Conservation (phyloP, 1,140 invertebrate species). For the Euwallacea similis region DNA sequence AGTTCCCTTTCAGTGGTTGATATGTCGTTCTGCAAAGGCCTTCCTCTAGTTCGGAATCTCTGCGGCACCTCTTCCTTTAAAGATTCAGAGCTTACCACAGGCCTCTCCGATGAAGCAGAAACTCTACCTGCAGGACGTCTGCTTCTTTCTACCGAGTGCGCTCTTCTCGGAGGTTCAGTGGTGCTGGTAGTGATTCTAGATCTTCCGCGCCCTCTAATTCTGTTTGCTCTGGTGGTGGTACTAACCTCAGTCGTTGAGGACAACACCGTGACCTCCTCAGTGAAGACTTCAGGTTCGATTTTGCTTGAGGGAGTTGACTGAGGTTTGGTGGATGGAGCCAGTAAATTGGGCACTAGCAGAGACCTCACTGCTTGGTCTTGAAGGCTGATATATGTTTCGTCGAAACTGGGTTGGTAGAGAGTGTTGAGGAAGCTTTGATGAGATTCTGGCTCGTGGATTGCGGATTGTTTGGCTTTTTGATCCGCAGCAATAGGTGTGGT, state of each 20-base stretch:
- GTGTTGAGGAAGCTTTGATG: slow-evolving; percentile 12
- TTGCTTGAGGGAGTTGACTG: not conserved
- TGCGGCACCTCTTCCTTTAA: slow-evolving; percentile 43
- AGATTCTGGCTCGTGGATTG: not conserved
- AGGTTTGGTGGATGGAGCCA: slow-evolving; percentile 38
- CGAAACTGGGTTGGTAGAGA: slow-evolving; percentile 27
- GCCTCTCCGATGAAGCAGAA: slow-evolving; percentile 50
- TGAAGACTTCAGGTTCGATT: not conserved
- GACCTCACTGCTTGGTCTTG: slow-evolving; percentile 55
- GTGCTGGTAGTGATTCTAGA: slow-evolving; percentile 37
- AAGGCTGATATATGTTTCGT: slow-evolving; percentile 52
- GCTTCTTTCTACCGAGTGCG: slow-evolving; percentile 19
- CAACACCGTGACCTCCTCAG: slow-evolving; percentile 35
- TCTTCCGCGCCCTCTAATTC: slow-evolving; percentile 46
- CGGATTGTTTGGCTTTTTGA: slow-evolving; percentile 13
- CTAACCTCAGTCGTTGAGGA: slow-evolving; percentile 52
- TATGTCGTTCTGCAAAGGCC: slow-evolving; percentile 35
- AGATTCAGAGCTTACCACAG: slow-evolving; percentile 56
- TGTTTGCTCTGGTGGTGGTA: slow-evolving; percentile 48
- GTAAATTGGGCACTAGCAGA: slow-evolving; percentile 44
- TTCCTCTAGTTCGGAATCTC: slow-evolving; percentile 46
- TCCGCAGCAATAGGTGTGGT: not conserved
- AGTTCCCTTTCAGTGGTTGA: slow-evolving; percentile 39
- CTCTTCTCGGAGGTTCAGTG: slow-evolving; percentile 35
- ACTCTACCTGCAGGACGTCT: slow-evolving; percentile 41